Evolutionary conservation across 1,140 invertebrate species (phyloP).

Genomic region (Atta colombica): DNA sequence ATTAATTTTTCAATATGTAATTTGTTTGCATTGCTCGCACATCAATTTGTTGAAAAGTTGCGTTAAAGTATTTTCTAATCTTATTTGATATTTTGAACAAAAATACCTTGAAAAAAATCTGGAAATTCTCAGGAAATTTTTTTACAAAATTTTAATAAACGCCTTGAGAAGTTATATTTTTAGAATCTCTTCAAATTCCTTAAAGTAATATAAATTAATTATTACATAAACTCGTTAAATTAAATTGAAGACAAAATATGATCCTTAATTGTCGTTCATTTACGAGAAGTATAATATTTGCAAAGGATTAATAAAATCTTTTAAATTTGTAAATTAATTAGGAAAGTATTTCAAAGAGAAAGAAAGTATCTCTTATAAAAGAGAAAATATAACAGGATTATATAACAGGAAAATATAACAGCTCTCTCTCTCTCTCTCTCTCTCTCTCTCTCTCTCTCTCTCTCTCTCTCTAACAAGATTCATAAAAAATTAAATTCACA

Average conservation of each 20-base stretch:
- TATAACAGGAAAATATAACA: no score
- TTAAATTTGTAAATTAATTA: slow-evolving; percentile 12
- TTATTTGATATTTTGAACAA: no score
- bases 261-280: not conserved
- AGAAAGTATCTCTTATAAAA: not conserved
- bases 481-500: not conserved
- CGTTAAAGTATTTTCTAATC: no score
- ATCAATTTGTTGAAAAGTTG: no score
- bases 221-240: not conserved
- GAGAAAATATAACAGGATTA: not conserved
- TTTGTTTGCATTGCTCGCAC: no score
- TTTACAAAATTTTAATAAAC: not conserved
- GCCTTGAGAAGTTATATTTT: not conserved
- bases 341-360: not conserved
- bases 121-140: no score
- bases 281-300: not conserved
- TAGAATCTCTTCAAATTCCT: not conserved
- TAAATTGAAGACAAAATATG: not conserved
- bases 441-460: no score
- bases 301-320: slow-evolving; percentile 4
- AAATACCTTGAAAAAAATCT: no score
- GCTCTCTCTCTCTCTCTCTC: no score
- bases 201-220: slow-evolving; percentile 14
- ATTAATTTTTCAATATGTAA: no score
- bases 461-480: not conserved